Percentiles rank a stretch among this genome's conserved stretches.
Evolutionary conservation across 2,113 vertebrate species (phyloP).

Genomic region (Rhabdomys dilectus): DNA sequence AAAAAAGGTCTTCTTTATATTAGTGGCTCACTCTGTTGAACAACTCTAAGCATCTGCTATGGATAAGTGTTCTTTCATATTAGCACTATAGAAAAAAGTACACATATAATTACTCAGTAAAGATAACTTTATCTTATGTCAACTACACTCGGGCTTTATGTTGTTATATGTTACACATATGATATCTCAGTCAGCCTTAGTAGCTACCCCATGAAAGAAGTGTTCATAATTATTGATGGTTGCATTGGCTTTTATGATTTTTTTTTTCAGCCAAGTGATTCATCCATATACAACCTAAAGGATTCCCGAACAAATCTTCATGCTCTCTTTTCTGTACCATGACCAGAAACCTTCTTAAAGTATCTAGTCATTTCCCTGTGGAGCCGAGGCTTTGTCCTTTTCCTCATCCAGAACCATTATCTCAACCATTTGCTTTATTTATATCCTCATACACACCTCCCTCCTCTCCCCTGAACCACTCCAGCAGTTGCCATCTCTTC

Average conservation of each 20-base stretch:
- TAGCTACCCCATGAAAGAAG: neutral
- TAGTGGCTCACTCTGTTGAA: neutral
- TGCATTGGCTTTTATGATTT: neutral
- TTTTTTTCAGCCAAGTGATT: neutral
- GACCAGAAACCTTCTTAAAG: neutral
- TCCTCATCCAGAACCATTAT: neutral
- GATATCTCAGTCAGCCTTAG: neutral
- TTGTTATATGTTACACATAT: neutral
- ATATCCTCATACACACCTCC: neutral
- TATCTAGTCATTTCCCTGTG: accelerated
- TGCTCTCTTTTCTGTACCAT: accelerated
- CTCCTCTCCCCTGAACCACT: neutral
- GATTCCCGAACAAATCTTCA: neutral
- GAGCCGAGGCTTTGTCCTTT: neutral
- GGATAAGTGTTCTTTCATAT: too few species aligned
- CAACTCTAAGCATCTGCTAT: neutral
- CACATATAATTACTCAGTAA: neutral
- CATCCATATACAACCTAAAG: neutral
- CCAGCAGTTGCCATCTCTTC: accelerated
- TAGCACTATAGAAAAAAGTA: accelerated
- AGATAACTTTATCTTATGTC: neutral
- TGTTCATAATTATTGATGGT: neutral
- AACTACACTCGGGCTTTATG: neutral
- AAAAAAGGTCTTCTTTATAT: neutral
- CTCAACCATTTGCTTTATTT: neutral